phyloP scores from a whole-genome alignment of 2,888 invertebrate genomes.

The Acrocyrtus sp. region DNA sequence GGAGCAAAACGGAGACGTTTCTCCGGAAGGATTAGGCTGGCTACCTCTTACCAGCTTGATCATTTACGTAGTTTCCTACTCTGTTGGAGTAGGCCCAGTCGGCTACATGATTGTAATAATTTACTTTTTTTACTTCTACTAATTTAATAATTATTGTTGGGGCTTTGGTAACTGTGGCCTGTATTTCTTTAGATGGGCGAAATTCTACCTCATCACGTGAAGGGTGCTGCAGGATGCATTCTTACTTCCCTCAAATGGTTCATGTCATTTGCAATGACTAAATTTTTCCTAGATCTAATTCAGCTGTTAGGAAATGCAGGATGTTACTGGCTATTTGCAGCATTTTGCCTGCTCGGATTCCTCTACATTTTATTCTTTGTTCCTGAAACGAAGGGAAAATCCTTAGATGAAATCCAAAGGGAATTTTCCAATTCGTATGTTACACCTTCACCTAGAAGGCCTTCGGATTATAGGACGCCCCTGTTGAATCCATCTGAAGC shows the following conservation, averaged over 20 bases:
- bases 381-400: slow-evolving; percentile 56
- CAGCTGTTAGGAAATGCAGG: slow-evolving; percentile 52
- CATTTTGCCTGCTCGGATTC: slow-evolving; percentile 52
- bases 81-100: slow-evolving; percentile 73
- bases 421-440: slow-evolving; percentile 44
- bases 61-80: slow-evolving; percentile 73
- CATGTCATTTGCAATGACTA: slow-evolving; percentile 60
- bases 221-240: slow-evolving; percentile 58
- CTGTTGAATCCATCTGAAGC: slow-evolving; percentile 14
- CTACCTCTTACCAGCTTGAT: slow-evolving; percentile 73
- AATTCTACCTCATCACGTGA: slow-evolving; percentile 54
- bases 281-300: slow-evolving; percentile 57
- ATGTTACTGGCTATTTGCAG: slow-evolving; percentile 61
- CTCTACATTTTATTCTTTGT: slow-evolving; percentile 53
- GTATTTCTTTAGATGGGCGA: too few species aligned
- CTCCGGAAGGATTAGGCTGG: slow-evolving; percentile 70
- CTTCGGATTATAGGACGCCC: slow-evolving; percentile 7
- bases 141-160: too few species aligned
- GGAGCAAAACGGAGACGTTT: slow-evolving; percentile 64
- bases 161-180: too few species aligned
- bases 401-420: slow-evolving; percentile 51
- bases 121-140: too few species aligned
- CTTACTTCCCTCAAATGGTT: slow-evolving; percentile 58
- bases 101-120: slow-evolving; percentile 74
- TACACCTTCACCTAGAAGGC: background rate